Base-by-base conservation (phyloP, 1,140 invertebrate species). In the Hermatobates lingyangjiaoensis region DNA sequence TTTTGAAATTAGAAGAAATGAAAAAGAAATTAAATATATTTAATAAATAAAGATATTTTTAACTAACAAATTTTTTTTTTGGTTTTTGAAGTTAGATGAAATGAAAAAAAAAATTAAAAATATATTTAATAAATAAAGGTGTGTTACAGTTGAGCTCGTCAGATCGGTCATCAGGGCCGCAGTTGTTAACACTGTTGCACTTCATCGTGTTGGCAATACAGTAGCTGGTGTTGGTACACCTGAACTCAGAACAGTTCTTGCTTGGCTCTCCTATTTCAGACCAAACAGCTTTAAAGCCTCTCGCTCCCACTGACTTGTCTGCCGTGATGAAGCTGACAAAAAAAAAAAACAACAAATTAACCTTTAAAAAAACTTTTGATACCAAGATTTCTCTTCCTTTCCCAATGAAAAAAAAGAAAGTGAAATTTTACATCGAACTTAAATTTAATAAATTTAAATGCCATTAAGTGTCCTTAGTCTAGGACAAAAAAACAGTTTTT, bases 281-380 rank as follows among this genome's bases (percentile, higher is more conserved):
- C 87, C 87, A 92, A 44, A 88, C 76, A 24, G 83, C 83, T 57
- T 79, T 77, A 68, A 91, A 94, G 47, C 89, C 88, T 61, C 78
- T 71, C 51, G 76, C 75, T 44, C 84, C 84, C 14, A 83, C 81
- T 40, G 83, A 81, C 68, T 87, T 88, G 60, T 86, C 82, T 38
- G 83, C 82, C 50, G 80, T 81, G 57, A 83, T 81, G 63, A 88
- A 87, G 65, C 83, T 84, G 68, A 65, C 68, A 58, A 24, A 44
- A 52, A 26, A 55, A 44, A 25, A 45, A 18, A 2, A 10, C 1
- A 4, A 4, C n/a, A 1, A 46, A 24, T n/a, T n/a, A n/a, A n/a
- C n/a, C n/a, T n/a, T n/a, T n/a, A n/a, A n/a, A n/a, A n/a, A n/a
- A n/a, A n/a, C n/a, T n/a, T n/a, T n/a, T n/a, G n/a, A n/a, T n/a